Evolutionary conservation across 2,113 vertebrate species (phyloP), one percentile per base, ranked within the genome.

Genomic region (Shinisaurus crocodilurus): DNA sequence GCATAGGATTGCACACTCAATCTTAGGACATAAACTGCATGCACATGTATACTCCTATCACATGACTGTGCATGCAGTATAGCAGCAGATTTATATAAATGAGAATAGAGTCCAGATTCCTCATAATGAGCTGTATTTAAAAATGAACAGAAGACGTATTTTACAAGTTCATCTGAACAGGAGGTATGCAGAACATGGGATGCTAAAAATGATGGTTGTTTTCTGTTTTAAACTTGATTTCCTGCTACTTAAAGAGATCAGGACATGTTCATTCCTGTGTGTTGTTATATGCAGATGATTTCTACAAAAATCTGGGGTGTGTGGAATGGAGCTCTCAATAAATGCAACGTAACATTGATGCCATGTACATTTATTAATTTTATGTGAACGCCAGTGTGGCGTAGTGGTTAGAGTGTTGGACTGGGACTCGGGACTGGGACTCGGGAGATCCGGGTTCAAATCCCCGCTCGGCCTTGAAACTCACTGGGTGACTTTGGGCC

Each of bases 221-320:
- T 86, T 82, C 63, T 65, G 18, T 90, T 92, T 90, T 77, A 83
- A 80, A 37, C 40, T 85, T 20, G 43, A 63, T 92, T 88, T 88
- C 70, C 2, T 8, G 5, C 13, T 92, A 50, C 40, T 89, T 92
- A 75, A 72, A 83, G 83, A 85, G 67, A 67, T 40, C 32, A 40
- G 82, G 32, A 60, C 13, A 69, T 92, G 88, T 90, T 90, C 0
- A 40, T 89, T 72, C 88, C 85, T 85, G n/a, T 85, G 57, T 32
- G 1, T n/a, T 60, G 16, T 43, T 79, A 50, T 88, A 3, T 92
- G 75, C 88, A 75, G 85, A 37, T 86, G 89, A 87, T 77, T 50
- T 79, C 6, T 6, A 85, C 25, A 63, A 10, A 12, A 27, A 50
- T 74, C 2, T 3, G 0, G 57, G 16, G 57, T 6, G 12, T 1